Evolutionary conservation across 2,888 invertebrate species (phyloP), one percentile per base, ranked within the genome.

Genomic region (Cephus runcator): DNA sequence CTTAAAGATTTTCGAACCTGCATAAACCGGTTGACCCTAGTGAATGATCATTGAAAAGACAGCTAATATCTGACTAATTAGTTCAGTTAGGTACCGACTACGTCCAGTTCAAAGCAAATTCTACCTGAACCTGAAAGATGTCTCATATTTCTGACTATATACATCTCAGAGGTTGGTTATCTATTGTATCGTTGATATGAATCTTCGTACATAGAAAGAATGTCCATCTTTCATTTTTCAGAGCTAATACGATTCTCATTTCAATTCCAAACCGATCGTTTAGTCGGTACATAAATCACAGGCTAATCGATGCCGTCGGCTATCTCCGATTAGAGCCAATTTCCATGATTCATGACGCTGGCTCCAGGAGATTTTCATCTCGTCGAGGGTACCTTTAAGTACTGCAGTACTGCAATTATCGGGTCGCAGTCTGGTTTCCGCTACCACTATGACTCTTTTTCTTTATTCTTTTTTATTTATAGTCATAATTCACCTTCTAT

Each of bases 11-110:
- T 56, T 23, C 23, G 9, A 56, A 56, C 56, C 9, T 9, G 56
- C 23, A 56, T 56, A 1, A 56, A 23, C 23, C 56, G 56, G 9
- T 56, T 56, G 9, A 56, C 56, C 6, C 56, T 56, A 23, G 23
- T 56, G 9, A 56, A 9, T 56, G 23, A 56, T 56, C 6, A 15
- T 1, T 40, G 23, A 40, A 6, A 23, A 6, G n/a, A 69, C 73
- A 78, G 76, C 75, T 69, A 76, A 79, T 78, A 80, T 75, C 56
- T 73, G 15, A 31, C 56, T 77, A 78, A 74, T 81, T 80, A 81
- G 76, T 11, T 36, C 76, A 73, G 69, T 78, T 77, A 77, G 73
- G 76, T 73, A 75, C 80, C 73, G 73, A 79, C 79, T 79, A 6
- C 68, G 76, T 76, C 78, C 76, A 56, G 79, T 79, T 81, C 36